These are phyloP conservation scores for Chaetops frenatus DNA, from an alignment of 2,113 vertebrate genomes.

Conservation along the genomic window DNA sequence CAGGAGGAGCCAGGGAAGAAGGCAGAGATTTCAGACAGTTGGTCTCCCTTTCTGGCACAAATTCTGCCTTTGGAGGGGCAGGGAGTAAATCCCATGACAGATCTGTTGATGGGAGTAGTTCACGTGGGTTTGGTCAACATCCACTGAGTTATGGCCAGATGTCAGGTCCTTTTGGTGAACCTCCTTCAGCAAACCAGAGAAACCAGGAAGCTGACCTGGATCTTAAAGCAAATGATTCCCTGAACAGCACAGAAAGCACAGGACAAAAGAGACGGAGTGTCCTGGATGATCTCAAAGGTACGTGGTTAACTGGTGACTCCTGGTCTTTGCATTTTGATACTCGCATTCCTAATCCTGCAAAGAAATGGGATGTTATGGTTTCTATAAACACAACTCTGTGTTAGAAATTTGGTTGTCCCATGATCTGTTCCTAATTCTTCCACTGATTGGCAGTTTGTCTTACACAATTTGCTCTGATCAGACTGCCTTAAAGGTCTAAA, in stretches of 20 bases:
- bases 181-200: neutral
- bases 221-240: neutral
- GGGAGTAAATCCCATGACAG: neutral
- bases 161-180: neutral
- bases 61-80: neutral
- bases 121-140: neutral
- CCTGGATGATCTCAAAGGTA: slow-evolving; percentile 42
- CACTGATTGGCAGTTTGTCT: neutral
- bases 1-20: neutral
- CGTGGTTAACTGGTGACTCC: neutral
- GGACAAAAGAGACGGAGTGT: neutral
- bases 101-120: neutral
- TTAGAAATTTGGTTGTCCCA: neutral
- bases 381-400: neutral
- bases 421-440: neutral
- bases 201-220: neutral
- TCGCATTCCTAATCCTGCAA: neutral
- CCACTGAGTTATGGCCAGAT: neutral
- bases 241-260: neutral
- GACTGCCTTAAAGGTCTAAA: neutral
- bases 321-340: neutral
- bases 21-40: neutral
- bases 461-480: neutral
- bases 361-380: neutral
- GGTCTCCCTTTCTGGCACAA: neutral